These are phyloP conservation scores for Sarcophaga carnaria DNA, from an alignment of 2,888 invertebrate genomes.

Conservation along the genomic window DNA sequence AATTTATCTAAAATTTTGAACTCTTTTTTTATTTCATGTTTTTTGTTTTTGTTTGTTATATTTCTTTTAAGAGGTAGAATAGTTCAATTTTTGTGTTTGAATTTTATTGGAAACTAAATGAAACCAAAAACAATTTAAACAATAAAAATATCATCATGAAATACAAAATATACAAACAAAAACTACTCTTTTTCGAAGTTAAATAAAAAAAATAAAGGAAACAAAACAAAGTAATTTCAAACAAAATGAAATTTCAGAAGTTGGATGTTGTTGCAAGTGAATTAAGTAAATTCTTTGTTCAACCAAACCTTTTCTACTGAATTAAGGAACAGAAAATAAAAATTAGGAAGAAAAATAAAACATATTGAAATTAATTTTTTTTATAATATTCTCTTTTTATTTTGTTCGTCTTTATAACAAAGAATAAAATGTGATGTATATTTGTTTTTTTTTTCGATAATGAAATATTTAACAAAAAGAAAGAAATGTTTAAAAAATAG, in stretches of 20 bases:
- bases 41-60: slow-evolving; percentile 46
- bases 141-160: slow-evolving; percentile 68
- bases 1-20: slow-evolving; percentile 69
- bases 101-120: slow-evolving; percentile 17
- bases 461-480: slow-evolving; percentile 71
- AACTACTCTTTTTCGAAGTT: background rate
- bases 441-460: slow-evolving; percentile 61
- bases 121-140: background rate
- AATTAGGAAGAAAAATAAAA: slow-evolving; percentile 51
- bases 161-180: slow-evolving; percentile 22
- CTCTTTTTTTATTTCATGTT: slow-evolving; percentile 45
- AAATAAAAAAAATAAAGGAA: too few species aligned
- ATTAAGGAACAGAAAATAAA: background rate
- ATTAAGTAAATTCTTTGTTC: too few species aligned
- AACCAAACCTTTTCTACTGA: background rate
- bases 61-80: slow-evolving; percentile 63
- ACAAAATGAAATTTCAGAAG: too few species aligned
- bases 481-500: slow-evolving; percentile 74
- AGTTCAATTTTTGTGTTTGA: slow-evolving; percentile 48
- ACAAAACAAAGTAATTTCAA: too few species aligned
- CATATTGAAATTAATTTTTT: slow-evolving; percentile 63
- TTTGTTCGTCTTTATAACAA: slow-evolving; percentile 68
- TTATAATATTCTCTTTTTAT: slow-evolving; percentile 60
- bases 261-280: too few species aligned
- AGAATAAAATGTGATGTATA: slow-evolving; percentile 65